Conservation (phyloP, 2,113 vertebrate species). For the Rynchops niger region DNA sequence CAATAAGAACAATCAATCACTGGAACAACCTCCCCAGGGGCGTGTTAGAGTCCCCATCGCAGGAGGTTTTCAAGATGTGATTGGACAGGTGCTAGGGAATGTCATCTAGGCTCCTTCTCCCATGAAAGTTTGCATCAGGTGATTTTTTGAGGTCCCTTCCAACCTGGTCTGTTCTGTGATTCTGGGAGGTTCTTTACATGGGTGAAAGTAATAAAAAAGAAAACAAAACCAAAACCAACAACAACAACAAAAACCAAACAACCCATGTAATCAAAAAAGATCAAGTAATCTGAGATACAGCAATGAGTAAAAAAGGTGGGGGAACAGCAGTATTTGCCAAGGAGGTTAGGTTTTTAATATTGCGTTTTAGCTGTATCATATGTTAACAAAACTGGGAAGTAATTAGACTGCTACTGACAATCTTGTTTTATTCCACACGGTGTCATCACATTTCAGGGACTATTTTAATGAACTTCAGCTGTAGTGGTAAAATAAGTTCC, state of each 20-base stretch:
- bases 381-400: conserved; percentile 32
- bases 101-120: not conserved
- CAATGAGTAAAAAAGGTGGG: not conserved
- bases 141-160: not conserved
- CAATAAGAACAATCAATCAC: not conserved
- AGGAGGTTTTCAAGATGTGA: not conserved
- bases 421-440: conserved; percentile 6
- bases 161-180: not conserved
- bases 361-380: conserved; percentile 10
- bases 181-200: not conserved
- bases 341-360: not conserved
- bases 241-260: not conserved
- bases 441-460: not conserved
- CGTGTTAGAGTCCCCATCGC: fast-evolving
- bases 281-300: not conserved
- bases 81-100: not conserved
- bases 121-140: not conserved
- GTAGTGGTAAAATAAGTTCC: not conserved
- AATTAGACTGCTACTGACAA: conserved; percentile 49
- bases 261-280: not conserved
- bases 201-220: not conserved
- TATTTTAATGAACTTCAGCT: not conserved
- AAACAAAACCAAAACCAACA: not conserved
- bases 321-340: not conserved
- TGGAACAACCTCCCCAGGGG: not conserved